Evolutionary conservation across 2,888 invertebrate species (phyloP).

Genomic region (Torymus auratus): DNA sequence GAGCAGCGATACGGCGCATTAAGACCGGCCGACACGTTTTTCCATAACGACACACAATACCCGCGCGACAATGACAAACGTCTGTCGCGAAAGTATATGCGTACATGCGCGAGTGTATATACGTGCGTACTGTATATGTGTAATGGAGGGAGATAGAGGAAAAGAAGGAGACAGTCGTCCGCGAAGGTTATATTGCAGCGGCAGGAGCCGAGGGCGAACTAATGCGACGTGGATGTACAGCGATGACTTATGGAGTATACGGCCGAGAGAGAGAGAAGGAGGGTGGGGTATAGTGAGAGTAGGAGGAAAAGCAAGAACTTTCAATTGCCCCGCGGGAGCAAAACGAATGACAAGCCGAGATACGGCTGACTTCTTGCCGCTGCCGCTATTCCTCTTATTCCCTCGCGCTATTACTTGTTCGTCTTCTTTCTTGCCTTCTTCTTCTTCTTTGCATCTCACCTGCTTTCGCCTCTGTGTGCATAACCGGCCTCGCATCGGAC

Average conservation of each 20-base stretch:
- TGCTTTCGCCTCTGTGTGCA: neutral
- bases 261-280: neutral
- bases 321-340: constrained; percentile 53
- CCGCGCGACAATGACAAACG: neutral
- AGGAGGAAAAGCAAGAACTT: constrained; percentile 46
- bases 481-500: neutral
- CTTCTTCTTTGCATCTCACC: constrained; percentile 17
- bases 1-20: neutral
- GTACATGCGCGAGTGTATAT: no score
- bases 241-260: constrained; percentile 57
- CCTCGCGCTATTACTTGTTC: neutral
- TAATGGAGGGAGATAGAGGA: neutral
- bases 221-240: constrained; percentile 55
- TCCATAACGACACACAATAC: constrained; percentile 19
- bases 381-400: neutral
- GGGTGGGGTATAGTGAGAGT: neutral
- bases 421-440: neutral
- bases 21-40: constrained; percentile 7
- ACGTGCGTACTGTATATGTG: neutral
- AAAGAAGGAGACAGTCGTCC: neutral
- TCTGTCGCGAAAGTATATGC: no score
- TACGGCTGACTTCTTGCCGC: constrained; percentile 1
- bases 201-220: constrained; percentile 29
- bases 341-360: constrained; percentile 37
- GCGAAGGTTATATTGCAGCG: constrained; percentile 32